Percentiles rank a stretch among this genome's conserved stretches.
Evolutionary conservation across 2,113 vertebrate species (phyloP).

Genomic region (Hassar affinis): DNA sequence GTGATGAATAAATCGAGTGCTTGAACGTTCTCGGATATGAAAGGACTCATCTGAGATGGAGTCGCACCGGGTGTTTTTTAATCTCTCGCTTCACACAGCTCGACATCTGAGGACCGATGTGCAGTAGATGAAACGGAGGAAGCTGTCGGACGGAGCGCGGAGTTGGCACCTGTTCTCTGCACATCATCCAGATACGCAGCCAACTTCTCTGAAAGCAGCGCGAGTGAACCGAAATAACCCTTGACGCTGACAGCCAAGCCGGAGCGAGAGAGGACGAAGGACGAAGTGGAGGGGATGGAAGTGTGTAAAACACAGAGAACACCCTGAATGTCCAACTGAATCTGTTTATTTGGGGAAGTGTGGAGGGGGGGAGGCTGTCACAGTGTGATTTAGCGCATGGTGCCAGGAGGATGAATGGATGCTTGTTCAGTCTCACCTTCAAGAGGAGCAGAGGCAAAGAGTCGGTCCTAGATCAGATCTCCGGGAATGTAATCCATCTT

Average conservation of each 20-base stretch:
- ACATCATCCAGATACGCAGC: conserved; percentile 21
- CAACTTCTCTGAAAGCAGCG: conserved; percentile 4
- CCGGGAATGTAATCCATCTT: background rate
- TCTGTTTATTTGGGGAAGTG: background rate
- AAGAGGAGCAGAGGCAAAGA: background rate
- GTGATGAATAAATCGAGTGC: conserved; percentile 40
- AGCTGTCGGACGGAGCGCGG: conserved; percentile 23
- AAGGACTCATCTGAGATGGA: conserved; percentile 40
- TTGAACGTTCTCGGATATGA: conserved; percentile 42
- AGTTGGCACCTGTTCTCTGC: conserved; percentile 20
- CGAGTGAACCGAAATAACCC: conserved; percentile 33
- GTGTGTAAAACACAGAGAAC: background rate
- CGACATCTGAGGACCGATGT: conserved; percentile 36
- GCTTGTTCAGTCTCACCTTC: background rate
- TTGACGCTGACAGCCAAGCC: background rate
- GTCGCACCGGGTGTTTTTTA: too few species aligned
- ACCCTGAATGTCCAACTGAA: background rate
- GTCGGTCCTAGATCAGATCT: background rate
- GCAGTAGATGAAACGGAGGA: conserved; percentile 18
- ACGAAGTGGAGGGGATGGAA: background rate
- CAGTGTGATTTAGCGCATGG: background rate
- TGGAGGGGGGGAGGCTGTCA: background rate
- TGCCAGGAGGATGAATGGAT: conserved; percentile 26
- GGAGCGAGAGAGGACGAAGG: background rate
- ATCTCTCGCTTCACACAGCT: conserved; percentile 32